Evolutionary conservation across 1,140 invertebrate species (phyloP).

Genomic region (Choristoneura fumiferana): DNA sequence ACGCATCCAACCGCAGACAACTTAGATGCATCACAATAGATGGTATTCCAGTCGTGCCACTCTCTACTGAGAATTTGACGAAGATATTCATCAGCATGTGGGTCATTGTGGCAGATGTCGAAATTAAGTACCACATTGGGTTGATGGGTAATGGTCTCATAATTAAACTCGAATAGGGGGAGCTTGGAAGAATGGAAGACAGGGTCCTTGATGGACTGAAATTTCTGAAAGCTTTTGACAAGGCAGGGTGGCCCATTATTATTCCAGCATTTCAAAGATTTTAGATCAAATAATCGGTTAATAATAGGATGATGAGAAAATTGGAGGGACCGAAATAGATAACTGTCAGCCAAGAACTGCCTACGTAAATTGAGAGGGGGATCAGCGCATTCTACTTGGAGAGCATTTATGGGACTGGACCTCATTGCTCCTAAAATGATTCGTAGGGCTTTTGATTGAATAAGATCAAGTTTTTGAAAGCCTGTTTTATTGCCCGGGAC

Average conservation of each 20-base stretch:
- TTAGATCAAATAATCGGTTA: neutral
- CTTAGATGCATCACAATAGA: too few relatives aligned
- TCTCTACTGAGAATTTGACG: neutral
- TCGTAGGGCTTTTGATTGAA: neutral
- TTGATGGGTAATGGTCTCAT: neutral
- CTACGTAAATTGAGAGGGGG: too few relatives aligned
- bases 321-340: too few relatives aligned
- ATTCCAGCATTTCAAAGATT: neutral
- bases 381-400: too few relatives aligned
- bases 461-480: too few relatives aligned
- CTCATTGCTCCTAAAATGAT: neutral
- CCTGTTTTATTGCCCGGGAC: neutral
- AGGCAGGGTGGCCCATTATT: neutral
- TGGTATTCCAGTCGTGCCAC: too few relatives aligned
- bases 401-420: too few relatives aligned
- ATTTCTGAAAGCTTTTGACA: neutral
- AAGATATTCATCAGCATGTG: too few relatives aligned
- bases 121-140: neutral
- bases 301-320: neutral
- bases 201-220: neutral
- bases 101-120: too few relatives aligned
- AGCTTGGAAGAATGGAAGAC: neutral
- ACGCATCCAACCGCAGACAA: too few relatives aligned
- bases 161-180: neutral
- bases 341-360: neutral